A percentile compares a stretch with the other conserved stretches of the same genome.
Evolutionary conservation across 2,888 invertebrate species (phyloP).

Genomic region (Lordiphosa andalusiaca): DNA sequence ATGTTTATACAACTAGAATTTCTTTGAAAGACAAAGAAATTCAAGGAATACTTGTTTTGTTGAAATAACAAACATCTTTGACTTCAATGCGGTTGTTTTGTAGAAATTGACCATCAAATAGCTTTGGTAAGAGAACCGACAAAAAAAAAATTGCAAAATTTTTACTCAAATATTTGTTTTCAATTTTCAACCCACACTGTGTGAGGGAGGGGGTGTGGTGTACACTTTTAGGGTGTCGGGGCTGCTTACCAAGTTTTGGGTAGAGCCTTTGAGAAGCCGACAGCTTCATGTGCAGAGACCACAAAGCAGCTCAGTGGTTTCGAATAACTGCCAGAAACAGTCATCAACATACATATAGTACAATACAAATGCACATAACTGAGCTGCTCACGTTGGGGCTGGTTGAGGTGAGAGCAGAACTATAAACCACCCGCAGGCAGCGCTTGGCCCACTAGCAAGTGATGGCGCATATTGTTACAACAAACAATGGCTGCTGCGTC

Average conservation of each 20-base stretch:
- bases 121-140: slow-evolving; percentile 1
- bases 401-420: slow-evolving; percentile 40
- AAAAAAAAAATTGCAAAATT: slow-evolving; percentile 52
- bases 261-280: slow-evolving; percentile 46
- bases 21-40: slow-evolving; percentile 31
- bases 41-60: slow-evolving; percentile 22
- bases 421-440: slow-evolving; percentile 13
- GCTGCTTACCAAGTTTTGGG: slow-evolving; percentile 5
- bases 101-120: slow-evolving; percentile 50
- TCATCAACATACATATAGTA: slow-evolving; percentile 16
- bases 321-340: slow-evolving; percentile 61
- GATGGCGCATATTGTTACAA: slow-evolving; percentile 54
- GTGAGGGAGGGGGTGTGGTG: not conserved
- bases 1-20: slow-evolving; percentile 36
- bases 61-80: slow-evolving; percentile 29
- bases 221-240: slow-evolving; percentile 8
- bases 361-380: slow-evolving; percentile 10
- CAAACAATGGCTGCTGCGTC: slow-evolving; percentile 54
- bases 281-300: slow-evolving; percentile 64
- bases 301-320: slow-evolving; percentile 62
- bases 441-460: slow-evolving; percentile 25
- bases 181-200: slow-evolving; percentile 54
- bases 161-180: slow-evolving; percentile 69
- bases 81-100: slow-evolving; percentile 46
- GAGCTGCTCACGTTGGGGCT: slow-evolving; percentile 15